Percentiles rank a stretch among this genome's conserved stretches.
phyloP scores from a whole-genome alignment of 2,888 invertebrate genomes.

The Aleiodes alternator region DNA sequence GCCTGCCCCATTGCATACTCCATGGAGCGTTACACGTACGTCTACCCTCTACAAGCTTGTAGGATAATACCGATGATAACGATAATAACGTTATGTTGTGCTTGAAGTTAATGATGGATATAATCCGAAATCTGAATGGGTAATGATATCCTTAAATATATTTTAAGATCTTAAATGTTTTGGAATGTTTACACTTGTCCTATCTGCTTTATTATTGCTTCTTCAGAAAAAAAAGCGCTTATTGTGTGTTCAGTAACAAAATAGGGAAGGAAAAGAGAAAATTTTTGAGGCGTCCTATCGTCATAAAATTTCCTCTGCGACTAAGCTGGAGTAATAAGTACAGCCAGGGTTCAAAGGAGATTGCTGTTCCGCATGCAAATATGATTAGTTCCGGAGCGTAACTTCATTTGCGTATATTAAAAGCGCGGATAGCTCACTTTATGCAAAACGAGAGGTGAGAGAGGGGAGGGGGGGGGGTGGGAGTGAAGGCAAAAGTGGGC shows the following conservation, averaged over 20 bases:
- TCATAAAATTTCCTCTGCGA: slow-evolving; percentile 55
- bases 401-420: slow-evolving; percentile 73
- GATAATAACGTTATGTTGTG: slow-evolving; percentile 29
- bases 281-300: slow-evolving; percentile 34
- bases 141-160: background rate
- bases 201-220: too few relatives aligned
- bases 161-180: background rate
- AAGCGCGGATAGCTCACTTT: slow-evolving; percentile 69
- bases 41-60: background rate
- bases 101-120: slow-evolving; percentile 23
- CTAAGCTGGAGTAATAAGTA: slow-evolving; percentile 63
- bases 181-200: background rate
- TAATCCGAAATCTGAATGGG: slow-evolving; percentile 29
- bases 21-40: slow-evolving; percentile 27
- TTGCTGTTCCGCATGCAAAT: slow-evolving; percentile 72
- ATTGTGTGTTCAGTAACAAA: too few relatives aligned
- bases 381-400: slow-evolving; percentile 72
- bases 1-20: slow-evolving; percentile 24
- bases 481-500: background rate
- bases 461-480: slow-evolving; percentile 49
- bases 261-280: background rate
- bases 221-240: too few relatives aligned
- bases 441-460: slow-evolving; percentile 61
- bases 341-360: slow-evolving; percentile 68
- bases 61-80: slow-evolving; percentile 23